A percentile compares a stretch with the other conserved stretches of the same genome.
Evolutionary conservation across 1,140 invertebrate genomes (phyloP).

Genomic region (Eciton burchellii): DNA sequence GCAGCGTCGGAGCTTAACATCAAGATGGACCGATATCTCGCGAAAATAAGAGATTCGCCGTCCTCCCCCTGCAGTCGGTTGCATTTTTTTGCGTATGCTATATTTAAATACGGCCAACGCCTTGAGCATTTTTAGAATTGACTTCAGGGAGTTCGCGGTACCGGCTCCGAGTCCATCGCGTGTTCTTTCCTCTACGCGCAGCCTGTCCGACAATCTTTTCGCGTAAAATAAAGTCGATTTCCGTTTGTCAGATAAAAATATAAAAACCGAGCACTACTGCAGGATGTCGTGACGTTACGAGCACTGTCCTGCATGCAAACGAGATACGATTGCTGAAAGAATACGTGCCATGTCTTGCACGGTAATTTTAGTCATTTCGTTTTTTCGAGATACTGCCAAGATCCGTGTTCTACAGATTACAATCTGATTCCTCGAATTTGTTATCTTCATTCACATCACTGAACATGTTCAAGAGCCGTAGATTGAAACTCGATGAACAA

Average conservation of each 20-base stretch:
- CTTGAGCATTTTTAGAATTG: constrained; percentile 82
- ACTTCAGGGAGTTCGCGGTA: constrained; percentile 74
- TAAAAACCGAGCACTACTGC: constrained; percentile 22
- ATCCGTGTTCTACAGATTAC: background rate
- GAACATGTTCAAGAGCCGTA: constrained; percentile 18
- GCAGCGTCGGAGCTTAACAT: background rate
- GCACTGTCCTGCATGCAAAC: background rate
- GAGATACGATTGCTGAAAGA: constrained; percentile 17
- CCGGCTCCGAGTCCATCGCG: constrained; percentile 21
- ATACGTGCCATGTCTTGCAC: constrained; percentile 20
- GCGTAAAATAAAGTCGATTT: background rate
- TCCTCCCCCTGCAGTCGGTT: constrained; percentile 69
- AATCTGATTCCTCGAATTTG: background rate
- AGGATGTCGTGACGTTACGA: background rate
- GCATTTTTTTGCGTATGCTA: constrained; percentile 80
- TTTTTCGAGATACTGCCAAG: constrained; percentile 2
- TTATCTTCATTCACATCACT: background rate
- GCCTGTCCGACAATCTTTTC: background rate
- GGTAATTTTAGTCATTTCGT: constrained; percentile 7
- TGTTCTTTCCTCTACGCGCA: background rate
- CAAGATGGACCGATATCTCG: background rate
- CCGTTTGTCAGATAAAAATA: background rate
- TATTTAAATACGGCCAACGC: constrained; percentile 82
- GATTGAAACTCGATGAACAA: constrained; percentile 56
- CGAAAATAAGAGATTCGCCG: constrained; percentile 48